Evolutionary conservation across 2,113 vertebrate species (phyloP), one percentile per base, ranked within the genome.

Genomic region (Labeo rohita): DNA sequence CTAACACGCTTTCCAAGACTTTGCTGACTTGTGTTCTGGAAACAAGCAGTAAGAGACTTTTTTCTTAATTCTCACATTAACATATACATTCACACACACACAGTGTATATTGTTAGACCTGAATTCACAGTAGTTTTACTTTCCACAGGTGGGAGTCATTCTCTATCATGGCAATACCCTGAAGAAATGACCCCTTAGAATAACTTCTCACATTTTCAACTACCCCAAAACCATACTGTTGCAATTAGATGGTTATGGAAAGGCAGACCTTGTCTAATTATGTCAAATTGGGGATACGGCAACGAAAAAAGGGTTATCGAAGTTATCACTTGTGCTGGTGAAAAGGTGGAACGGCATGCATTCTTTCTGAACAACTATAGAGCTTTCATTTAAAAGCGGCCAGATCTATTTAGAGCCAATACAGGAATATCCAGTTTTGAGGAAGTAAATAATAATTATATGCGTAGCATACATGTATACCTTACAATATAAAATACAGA

Each of bases 61-160:
- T 61, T 66, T 66, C 9, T 16, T 21, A 70, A 45, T 56, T 49
- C 39, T 72, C 61, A 85, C 72, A 78, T 68, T 23, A 65, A 74
- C 56, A 70, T 16, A 56, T 2, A 56, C 75, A 90, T 88, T 78
- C 49, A 88, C 77, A 87, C 54, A 59, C 83, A 85, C 54, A 77
- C 66, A 28, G 59, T 18, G 65, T 81, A 87, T 70, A 86, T 80
- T 89, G 89, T 83, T 50, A 43, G 84, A 72, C 39, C 36, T 45
- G 63, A 61, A 49, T 84, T 49, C 89, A 88, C 73, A 56, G 18
- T 56, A 90, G 78, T 85, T 86, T 89, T 59, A 82, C 90, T 86
- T 68, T 83, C 65, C 89, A 92, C 93, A 94, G 93, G 92, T 95
- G 94, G 94, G 90, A 95, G 89, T 93, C 92, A 93, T 94, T 94